A percentile compares a stretch with the other conserved stretches of the same genome.
Evolutionary conservation across 2,113 vertebrate species (phyloP).

Genomic region (Loxodonta africana): DNA sequence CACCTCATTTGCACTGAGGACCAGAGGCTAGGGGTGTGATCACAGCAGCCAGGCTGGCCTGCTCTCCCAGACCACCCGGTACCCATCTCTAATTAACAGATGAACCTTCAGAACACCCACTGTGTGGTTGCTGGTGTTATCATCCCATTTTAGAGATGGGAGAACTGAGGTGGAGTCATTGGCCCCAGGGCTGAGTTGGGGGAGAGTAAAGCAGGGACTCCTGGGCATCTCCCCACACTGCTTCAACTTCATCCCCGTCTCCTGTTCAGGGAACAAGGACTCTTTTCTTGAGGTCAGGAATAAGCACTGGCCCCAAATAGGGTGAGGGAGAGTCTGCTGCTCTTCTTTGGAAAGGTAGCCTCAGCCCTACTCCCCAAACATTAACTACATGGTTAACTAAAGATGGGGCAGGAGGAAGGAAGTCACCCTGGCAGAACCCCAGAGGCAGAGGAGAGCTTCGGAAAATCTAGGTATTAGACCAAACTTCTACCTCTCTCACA

Average conservation of each 20-base stretch:
- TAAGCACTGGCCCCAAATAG: background rate
- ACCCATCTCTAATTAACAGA: conserved; percentile 42
- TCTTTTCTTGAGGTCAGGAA: conserved; percentile 15
- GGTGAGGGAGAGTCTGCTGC: background rate
- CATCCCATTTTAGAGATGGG: conserved; percentile 80
- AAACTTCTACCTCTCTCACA: background rate
- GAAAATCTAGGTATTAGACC: background rate
- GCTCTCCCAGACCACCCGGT: conserved; percentile 28
- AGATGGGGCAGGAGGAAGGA: background rate
- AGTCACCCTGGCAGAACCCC: background rate
- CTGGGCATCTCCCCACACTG: background rate
- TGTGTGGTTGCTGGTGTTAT: conserved; percentile 60
- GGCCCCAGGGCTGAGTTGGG: conserved; percentile 6
- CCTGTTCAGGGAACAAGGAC: background rate
- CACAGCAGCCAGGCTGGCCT: background rate
- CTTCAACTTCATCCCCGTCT: background rate
- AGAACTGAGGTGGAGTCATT: conserved; percentile 69
- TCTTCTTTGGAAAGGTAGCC: background rate
- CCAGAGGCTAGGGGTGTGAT: background rate
- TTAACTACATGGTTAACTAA: background rate
- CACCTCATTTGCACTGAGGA: background rate
- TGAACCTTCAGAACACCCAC: conserved; percentile 20
- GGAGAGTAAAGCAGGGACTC: conserved; percentile 9
- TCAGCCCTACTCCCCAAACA: background rate
- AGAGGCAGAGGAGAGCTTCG: background rate